Evolutionary conservation across 2,888 invertebrate genomes (phyloP), one percentile per base, ranked within the genome.

Genomic region (Cryptocheilus praepositus): DNA sequence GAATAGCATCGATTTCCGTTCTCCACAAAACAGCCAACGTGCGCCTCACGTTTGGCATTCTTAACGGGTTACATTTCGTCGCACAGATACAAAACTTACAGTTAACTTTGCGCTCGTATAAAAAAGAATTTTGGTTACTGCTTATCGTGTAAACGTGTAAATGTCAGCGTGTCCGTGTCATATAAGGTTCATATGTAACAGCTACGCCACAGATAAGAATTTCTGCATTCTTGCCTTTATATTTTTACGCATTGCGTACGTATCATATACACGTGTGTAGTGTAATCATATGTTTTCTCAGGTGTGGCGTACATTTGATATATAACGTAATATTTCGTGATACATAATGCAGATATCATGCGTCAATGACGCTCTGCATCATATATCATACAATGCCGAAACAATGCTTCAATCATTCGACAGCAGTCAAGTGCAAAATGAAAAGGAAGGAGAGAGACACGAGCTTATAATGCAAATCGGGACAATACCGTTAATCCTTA

Each of bases 1-100:
- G 77, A 83, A 77, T 81, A 81, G 74, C 74, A 80, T 77, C 76
- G 73, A 74, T 77, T 75, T 70, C 67, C 70, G 64, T 71, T 64
- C 53, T 64, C 46, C 56, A 61, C 49, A 60, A 63, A 66, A 28
- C 19, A n/a, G 52, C 56, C 13, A 49, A 52, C 45, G 59, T 46
- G 43, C 19, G 57, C 60, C n/a, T 61, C 53, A 52, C 57, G 45
- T 25, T 36, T 51, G 21, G 49, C 51, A 36, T 36, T 58, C 57
- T 53, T 61, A 61, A 36, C 59, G 22, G 36, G 53, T 19, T 65
- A 56, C 4, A 45, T 45, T 16, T 52, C 43, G n/a, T 64, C 60
- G 55, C 44, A 53, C 45, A 65, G 52, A 60, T 72, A 74, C 21
- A 68, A 71, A 68, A 69, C 69, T 52, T 60, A 60, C 21, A 16